phyloP scores from a whole-genome alignment of 2,797 vertebrate genomes.

The Sebastes melanostomus region DNA sequence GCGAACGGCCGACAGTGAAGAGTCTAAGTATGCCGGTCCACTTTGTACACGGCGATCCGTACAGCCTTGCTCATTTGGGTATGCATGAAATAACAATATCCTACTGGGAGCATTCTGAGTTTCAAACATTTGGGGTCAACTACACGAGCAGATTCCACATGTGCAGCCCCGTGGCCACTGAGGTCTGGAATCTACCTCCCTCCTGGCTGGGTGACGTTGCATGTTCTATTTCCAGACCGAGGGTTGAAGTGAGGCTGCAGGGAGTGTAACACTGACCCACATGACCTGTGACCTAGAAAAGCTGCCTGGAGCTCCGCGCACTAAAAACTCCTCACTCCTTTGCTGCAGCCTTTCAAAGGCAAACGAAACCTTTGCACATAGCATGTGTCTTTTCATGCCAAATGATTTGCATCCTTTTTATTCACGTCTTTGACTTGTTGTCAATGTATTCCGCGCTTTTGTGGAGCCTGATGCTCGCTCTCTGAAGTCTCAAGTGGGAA shows the following conservation, averaged over 20 bases:
- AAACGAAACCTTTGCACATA: constrained; percentile 63
- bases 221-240: constrained; percentile 82
- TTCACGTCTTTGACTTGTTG: constrained; percentile 79
- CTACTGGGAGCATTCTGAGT: constrained; percentile 73
- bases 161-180: constrained; percentile 72
- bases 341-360: constrained; percentile 68
- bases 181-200: constrained; percentile 78
- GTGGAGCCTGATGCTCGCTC: constrained; percentile 59
- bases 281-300: constrained; percentile 83
- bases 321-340: constrained; percentile 75
- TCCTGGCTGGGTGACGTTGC: constrained; percentile 80
- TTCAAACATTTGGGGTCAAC: constrained; percentile 79
- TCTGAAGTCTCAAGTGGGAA: constrained; percentile 69
- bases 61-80: constrained; percentile 72
- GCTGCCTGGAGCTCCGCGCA: constrained; percentile 76
- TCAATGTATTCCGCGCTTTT: constrained; percentile 67
- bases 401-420: constrained; percentile 80
- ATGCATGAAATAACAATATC: constrained; percentile 78
- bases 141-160: constrained; percentile 75
- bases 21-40: constrained; percentile 49
- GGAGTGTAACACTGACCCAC: constrained; percentile 85
- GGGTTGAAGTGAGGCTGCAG: constrained; percentile 83
- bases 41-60: constrained; percentile 67
- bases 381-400: constrained; percentile 73
- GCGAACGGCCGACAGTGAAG: constrained; percentile 57